These are phyloP conservation scores for Antrozous pallidus DNA, from an alignment of 2,797 vertebrate species.

Conservation along the genomic window DNA sequence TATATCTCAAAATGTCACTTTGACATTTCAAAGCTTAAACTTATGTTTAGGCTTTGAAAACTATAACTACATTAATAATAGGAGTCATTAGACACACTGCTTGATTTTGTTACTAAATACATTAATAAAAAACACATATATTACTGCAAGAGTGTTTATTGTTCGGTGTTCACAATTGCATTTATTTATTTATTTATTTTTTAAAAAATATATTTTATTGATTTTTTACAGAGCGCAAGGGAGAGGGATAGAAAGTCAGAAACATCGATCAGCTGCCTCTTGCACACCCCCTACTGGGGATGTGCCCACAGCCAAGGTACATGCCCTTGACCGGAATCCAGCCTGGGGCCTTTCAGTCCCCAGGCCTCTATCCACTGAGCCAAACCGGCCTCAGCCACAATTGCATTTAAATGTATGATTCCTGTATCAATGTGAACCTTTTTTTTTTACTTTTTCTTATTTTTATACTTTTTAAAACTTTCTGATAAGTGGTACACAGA, in stretches of 20 bases:
- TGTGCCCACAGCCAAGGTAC: too few relatives aligned
- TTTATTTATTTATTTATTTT: too few relatives aligned
- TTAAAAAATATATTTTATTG: too few relatives aligned
- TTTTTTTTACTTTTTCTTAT: not conserved
- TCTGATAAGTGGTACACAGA: rapidly evolving
- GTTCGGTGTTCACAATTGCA: not conserved
- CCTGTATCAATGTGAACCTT: not conserved
- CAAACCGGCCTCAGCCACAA: too few relatives aligned
- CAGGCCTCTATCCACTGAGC: too few relatives aligned
- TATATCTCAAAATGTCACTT: not conserved
- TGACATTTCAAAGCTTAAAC: too few relatives aligned
- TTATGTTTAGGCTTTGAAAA: not conserved
- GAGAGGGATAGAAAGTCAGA: too few relatives aligned
- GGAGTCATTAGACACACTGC: not conserved
- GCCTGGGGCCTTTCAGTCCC: too few relatives aligned
- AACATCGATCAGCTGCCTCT: too few relatives aligned
- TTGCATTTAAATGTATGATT: not conserved
- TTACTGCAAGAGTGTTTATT: not conserved
- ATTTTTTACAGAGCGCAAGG: too few relatives aligned
- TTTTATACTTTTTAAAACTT: not conserved
- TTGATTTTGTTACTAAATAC: not conserved
- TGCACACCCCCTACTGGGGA: too few relatives aligned
- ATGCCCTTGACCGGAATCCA: too few relatives aligned
- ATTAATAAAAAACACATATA: not conserved
- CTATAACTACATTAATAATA: not conserved